Evolutionary conservation across 2,113 vertebrate species (phyloP).

Genomic region (Apus apus): DNA sequence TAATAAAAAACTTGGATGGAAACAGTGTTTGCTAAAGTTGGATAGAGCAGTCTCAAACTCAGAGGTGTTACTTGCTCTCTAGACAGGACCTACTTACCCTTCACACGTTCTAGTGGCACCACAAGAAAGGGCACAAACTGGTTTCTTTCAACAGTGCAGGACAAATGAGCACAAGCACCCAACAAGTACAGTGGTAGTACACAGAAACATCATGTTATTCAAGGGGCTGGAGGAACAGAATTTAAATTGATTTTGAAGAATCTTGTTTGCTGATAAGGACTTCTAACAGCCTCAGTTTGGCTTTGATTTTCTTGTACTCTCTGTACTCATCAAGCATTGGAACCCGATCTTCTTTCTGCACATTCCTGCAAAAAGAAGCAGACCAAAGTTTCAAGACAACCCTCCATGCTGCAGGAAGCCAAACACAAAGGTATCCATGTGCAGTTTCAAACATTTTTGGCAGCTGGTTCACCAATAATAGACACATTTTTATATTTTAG

Average conservation of each 20-base stretch:
- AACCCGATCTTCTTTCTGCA: constrained; percentile 93
- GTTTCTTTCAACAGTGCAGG: constrained; percentile 72
- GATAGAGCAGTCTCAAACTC: constrained; percentile 63
- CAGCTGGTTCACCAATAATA: neutral
- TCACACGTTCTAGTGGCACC: constrained; percentile 71
- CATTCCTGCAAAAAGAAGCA: constrained; percentile 78
- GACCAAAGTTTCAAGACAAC: neutral
- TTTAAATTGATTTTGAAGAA: constrained; percentile 95
- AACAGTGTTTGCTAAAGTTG: constrained; percentile 69
- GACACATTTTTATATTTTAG: neutral
- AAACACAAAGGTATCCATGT: neutral
- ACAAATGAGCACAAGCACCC: constrained; percentile 76
- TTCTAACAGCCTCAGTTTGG: constrained; percentile 94
- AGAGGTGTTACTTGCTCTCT: constrained; percentile 48
- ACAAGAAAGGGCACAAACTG: constrained; percentile 72
- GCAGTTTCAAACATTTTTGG: neutral
- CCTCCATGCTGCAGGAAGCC: neutral
- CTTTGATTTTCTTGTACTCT: constrained; percentile 97
- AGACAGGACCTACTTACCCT: constrained; percentile 64
- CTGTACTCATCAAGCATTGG: constrained; percentile 95
- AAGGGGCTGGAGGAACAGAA: constrained; percentile 52
- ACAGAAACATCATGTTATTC: constrained; percentile 67
- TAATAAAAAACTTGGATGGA: constrained; percentile 60
- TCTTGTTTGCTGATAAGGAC: constrained; percentile 99
- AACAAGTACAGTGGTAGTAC: constrained; percentile 63